These are phyloP conservation scores for Macroglossus sobrinus DNA, from an alignment of 2,113 vertebrate species.

Conservation along the genomic window DNA sequence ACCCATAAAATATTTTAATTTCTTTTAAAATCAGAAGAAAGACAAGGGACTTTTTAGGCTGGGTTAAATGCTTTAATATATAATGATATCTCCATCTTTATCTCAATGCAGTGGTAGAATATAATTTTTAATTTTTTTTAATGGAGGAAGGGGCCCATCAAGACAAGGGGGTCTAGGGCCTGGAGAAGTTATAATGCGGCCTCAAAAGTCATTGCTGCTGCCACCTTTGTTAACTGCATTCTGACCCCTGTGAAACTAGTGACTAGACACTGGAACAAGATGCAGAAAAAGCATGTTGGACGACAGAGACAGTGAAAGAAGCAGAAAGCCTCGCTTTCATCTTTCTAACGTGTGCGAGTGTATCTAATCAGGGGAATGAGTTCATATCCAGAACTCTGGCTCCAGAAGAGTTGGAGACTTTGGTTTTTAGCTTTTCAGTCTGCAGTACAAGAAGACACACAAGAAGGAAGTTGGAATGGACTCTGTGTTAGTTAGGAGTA, in stretches of 20 bases:
- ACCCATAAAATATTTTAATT: not conserved
- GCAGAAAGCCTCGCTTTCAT: not conserved
- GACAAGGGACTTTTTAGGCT: not conserved
- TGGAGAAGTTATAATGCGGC: not conserved
- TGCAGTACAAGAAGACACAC: not conserved
- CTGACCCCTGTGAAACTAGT: not conserved
- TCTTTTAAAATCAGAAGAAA: not conserved
- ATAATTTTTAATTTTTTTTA: not conserved
- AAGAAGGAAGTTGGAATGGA: not conserved
- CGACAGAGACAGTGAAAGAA: not conserved
- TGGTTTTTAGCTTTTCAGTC: not conserved
- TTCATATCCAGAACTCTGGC: not conserved
- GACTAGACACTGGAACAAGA: not conserved
- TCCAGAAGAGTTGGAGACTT: not conserved
- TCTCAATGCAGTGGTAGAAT: not conserved
- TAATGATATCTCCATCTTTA: not conserved
- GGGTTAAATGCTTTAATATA: not conserved
- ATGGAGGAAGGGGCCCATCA: not conserved
- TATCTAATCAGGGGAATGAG: not conserved
- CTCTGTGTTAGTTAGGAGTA: fast-evolving
- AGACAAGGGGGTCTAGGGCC: too few relatives aligned
- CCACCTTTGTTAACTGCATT: not conserved
- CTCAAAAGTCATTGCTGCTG: not conserved
- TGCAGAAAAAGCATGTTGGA: not conserved
- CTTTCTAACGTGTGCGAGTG: not conserved